Conservation (phyloP, 2,888 invertebrate genomes). For the Drosophila greeni region DNA sequence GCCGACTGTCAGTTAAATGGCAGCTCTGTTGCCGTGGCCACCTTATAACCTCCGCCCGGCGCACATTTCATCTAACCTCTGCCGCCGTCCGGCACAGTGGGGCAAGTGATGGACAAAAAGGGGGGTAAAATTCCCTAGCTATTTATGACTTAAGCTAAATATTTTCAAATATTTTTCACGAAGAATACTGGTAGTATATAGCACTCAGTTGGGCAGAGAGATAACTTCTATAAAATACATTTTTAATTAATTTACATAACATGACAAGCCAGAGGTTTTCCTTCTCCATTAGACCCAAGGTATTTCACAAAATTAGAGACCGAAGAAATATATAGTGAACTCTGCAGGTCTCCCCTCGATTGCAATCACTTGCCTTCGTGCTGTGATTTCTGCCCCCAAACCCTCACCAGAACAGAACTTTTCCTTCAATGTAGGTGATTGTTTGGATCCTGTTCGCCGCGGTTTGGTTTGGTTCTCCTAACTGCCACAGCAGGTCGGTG, state of each 20-base stretch:
- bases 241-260: too few relatives aligned
- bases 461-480: constrained; percentile 37
- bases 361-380: constrained; percentile 73
- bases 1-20: constrained; percentile 62
- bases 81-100: constrained; percentile 52
- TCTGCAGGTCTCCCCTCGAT: constrained; percentile 53
- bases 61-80: constrained; percentile 69
- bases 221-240: neutral
- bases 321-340: constrained; percentile 11
- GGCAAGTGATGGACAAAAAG: neutral
- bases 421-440: constrained; percentile 68
- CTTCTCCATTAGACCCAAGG: constrained; percentile 1
- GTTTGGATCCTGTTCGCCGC: constrained; percentile 44
- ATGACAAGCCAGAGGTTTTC: too few relatives aligned
- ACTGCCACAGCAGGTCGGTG: constrained; percentile 30
- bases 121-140: neutral
- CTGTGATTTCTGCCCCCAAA: constrained; percentile 67
- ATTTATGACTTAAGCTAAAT: rapidly evolving
- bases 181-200: neutral
- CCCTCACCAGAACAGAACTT: constrained; percentile 42
- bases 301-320: constrained; percentile 8
- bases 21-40: constrained; percentile 64
- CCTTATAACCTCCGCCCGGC: constrained; percentile 69
- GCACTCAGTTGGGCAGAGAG: neutral
- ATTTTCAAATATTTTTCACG: neutral